Evolutionary conservation across 2,797 vertebrate genomes (phyloP), one percentile per base, ranked within the genome.

Genomic region (Siniperca undulata): DNA sequence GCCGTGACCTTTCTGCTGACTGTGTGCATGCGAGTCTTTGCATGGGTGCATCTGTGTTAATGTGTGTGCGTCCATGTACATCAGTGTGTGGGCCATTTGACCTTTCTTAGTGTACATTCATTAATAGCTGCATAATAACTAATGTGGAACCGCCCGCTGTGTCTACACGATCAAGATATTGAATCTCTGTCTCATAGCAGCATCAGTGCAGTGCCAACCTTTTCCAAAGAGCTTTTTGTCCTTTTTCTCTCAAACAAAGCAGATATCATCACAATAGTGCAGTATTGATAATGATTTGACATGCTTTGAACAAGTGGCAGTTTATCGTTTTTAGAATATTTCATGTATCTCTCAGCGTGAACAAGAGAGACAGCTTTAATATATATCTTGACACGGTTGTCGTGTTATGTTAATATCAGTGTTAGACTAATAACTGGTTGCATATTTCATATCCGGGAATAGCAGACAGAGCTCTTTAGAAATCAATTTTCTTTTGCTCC

Each of bases 401-500:
- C 78, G 5, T 85, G 88, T 91, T 89, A 91, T 85, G 92, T 91
- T 94, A 92, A 90, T 93, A 89, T 90, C 85, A 90, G 72, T 73
- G 85, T 86, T 81, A 77, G 81, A 74, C 83, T 91, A 90, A 94
- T 92, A 91, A 89, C 89, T 62, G 42, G 86, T 86, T 93, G 84
- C 76, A 86, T 87, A 88, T 93, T 94, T 94, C 83, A 92, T 93
- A 93, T 92, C 86, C 80, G 74, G 80, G 80, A 59, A 73, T 56
- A 80, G 86, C 83, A 91, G 88, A 91, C 74, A 90, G 67, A 85
- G 86, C 86, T 91, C 89, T 94, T 94, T 93, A 91, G 88, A 92
- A 94, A 94, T 95, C 92, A 93, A 93, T 94, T 94, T 93, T 92
- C 84, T 90, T 92, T 91, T 91, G 72, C 90, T 91, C 91, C 88